phyloP scores from a whole-genome alignment of 2,113 vertebrate genomes.

The Lophochroa leadbeateri region DNA sequence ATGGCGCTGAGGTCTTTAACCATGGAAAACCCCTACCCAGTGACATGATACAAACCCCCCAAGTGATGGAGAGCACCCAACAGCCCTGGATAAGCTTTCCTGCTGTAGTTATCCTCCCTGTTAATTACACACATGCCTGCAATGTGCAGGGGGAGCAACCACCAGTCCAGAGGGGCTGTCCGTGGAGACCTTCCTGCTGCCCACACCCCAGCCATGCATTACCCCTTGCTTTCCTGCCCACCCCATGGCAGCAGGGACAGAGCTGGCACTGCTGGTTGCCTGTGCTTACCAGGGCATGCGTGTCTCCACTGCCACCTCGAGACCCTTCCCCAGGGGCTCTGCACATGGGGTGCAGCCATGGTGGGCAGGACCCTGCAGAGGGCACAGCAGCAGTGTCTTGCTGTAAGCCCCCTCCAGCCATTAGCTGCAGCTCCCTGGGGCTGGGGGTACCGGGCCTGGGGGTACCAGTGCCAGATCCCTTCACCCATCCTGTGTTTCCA shows the following conservation, averaged over 20 bases:
- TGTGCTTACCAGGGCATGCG: accelerated
- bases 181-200: not conserved
- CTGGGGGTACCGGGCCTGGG: not conserved
- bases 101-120: not conserved
- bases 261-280: not conserved
- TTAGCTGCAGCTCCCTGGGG: not conserved
- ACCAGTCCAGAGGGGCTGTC: accelerated
- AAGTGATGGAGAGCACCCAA: not conserved
- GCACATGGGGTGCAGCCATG: accelerated
- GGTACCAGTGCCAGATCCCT: accelerated
- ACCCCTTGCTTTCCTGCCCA: not conserved
- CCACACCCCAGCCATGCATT: not conserved
- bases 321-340: not conserved
- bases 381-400: not conserved
- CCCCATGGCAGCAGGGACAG: not conserved
- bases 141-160: not conserved
- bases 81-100: not conserved
- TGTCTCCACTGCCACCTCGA: not conserved
- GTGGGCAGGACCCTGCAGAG: not conserved
- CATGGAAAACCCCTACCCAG: not conserved
- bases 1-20: not conserved
- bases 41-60: not conserved
- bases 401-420: not conserved
- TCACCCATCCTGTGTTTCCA: not conserved
- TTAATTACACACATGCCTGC: not conserved